phyloP scores from a whole-genome alignment of 2,888 invertebrate species.

The Leptopilina syphax region DNA sequence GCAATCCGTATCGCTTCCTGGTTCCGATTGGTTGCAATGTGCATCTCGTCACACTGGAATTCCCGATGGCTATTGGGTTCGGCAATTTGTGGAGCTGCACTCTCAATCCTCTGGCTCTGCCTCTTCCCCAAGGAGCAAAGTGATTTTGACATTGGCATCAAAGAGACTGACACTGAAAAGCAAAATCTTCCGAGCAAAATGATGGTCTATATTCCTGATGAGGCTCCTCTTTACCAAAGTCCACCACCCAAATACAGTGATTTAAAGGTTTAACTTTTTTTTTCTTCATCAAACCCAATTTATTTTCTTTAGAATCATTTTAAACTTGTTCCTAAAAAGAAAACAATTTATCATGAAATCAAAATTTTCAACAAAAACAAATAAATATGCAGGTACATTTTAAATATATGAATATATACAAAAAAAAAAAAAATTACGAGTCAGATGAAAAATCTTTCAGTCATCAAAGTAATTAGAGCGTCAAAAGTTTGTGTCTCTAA shows the following conservation, averaged over 20 bases:
- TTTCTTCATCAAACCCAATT: background rate
- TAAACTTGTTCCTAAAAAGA: background rate
- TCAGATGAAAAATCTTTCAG: too few species aligned
- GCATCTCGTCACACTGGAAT: slow-evolving; percentile 65
- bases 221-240: slow-evolving; percentile 64
- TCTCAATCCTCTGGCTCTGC: slow-evolving; percentile 64
- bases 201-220: slow-evolving; percentile 66
- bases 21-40: slow-evolving; percentile 67
- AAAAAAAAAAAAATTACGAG: too few species aligned
- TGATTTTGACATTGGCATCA: slow-evolving; percentile 46
- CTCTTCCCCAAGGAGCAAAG: slow-evolving; percentile 58
- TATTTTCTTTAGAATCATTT: background rate
- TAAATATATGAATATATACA: too few species aligned
- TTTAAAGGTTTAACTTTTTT: slow-evolving; percentile 17
- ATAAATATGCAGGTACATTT: too few species aligned
- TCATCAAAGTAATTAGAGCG: too few species aligned
- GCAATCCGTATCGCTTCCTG: slow-evolving; percentile 62
- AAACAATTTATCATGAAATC: too few species aligned
- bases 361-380: too few species aligned
- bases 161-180: slow-evolving; percentile 44
- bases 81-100: slow-evolving; percentile 59
- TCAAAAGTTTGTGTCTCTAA: too few species aligned
- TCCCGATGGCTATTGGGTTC: slow-evolving; percentile 65
- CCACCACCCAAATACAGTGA: slow-evolving; percentile 67
- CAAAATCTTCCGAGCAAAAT: slow-evolving; percentile 51